Base-by-base conservation (phyloP, 2,888 invertebrate species). In the Thera obeliscata region DNA sequence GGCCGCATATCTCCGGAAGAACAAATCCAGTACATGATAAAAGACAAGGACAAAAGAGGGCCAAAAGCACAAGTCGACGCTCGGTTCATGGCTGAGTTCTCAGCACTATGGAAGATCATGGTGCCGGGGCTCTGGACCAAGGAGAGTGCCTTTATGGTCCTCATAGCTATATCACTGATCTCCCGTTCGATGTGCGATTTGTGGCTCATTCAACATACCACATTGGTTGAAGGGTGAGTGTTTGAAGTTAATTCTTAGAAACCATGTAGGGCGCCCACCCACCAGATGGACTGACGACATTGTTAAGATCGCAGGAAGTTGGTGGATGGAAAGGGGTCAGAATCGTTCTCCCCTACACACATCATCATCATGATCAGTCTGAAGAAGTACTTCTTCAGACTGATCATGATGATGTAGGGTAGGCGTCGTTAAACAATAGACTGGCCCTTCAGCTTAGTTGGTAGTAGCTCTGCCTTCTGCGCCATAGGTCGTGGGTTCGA, bases 141-240 rank as follows among this genome's bases (percentile, higher is more conserved):
- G 66, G 98, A 98, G 90, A 94, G 95, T 73, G 96, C 96, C 4
- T 95, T 96, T 71, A 93, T 98, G 81, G 71, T 95, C 9, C 86
- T 98, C 36, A 96, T 98, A 6, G 99, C 99, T 0, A 84, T 93
- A 3, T 96, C 98, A 3, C 94, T 99, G 54, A 95, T 99, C 35
- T 96, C 97, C 2, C 95, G 99, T 76, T 99, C 99, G 0, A 95
- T 98, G 76, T 99, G 99, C 83, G 99, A 99, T 90, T 95, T 99
- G 62, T 99, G 99, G 98, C 96, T 99, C 94, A 99, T 99, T 77
- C 97, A 98, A 82, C 98, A 97, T 85, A 97, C 98, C 9, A 99
- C 99, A 2, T 95, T 97, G 64, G 96, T 99, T 78, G 99, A 99
- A 94, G 98, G 97, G 97, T 96, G 86, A 91, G 91, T 80, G 2